These are phyloP conservation scores for Sylvicola cinctus DNA, from an alignment of 2,888 invertebrate genomes.

Conservation along the genomic window DNA sequence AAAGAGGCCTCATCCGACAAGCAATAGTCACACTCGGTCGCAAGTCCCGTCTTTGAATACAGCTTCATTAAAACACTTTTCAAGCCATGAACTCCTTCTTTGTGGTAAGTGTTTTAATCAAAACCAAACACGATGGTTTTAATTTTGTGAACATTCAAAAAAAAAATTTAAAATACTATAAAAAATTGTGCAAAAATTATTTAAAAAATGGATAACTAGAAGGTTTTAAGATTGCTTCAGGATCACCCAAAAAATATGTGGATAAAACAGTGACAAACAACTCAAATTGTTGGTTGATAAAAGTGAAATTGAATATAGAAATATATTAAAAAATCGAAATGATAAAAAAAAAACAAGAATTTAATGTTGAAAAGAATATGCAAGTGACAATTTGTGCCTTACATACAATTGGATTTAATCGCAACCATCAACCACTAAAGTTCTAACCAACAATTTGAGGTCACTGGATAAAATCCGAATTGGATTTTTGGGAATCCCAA, in stretches of 20 bases:
- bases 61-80: constrained; percentile 19
- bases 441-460: not conserved
- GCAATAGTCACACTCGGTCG: constrained; percentile 23
- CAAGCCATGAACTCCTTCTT: constrained; percentile 26
- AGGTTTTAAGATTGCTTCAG: too few species aligned
- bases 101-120: constrained; percentile 28
- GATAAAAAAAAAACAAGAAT: not conserved
- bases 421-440: not conserved
- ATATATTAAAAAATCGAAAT: not conserved
- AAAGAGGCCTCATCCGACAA: constrained; percentile 22
- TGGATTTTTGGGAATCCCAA: too few species aligned
- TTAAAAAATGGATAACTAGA: too few species aligned
- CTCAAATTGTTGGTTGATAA: not conserved
- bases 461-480: too few species aligned
- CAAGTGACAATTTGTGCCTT: not conserved
- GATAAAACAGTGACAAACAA: not conserved
- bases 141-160: too few species aligned
- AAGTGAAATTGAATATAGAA: not conserved
- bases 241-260: too few species aligned
- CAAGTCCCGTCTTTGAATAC: constrained; percentile 26
- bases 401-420: not conserved
- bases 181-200: too few species aligned
- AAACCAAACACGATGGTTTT: too few species aligned
- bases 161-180: too few species aligned
- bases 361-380: not conserved